Evolutionary conservation across 2,888 invertebrate genomes (phyloP), one percentile per base, ranked within the genome.

Genomic region (Tinea semifulvella): DNA sequence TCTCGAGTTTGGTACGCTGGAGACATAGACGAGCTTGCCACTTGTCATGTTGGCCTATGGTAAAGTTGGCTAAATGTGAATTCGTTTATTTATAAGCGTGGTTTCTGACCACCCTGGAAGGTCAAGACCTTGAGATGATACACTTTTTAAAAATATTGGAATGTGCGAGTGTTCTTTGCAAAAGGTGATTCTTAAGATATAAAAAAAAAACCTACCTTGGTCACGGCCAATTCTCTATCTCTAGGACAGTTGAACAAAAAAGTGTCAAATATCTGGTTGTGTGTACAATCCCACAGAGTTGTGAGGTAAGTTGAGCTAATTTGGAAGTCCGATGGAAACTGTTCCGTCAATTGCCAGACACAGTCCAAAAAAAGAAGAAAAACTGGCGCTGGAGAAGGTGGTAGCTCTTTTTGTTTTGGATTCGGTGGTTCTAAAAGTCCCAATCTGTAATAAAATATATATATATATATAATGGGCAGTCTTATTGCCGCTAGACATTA

Each of bases 361-460:
- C 95, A 94, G 72, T 98, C 98, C 55, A 98, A 84, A 74, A 94
- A 97, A 42, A 98, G 77, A 39, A 97, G 85, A 66, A 97, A 92
- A 42, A 97, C 81, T 0, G 97, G 97, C 42, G 93, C 88, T 71
- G 91, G 85, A 0, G 58, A 26, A 0, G 57, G 31, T 0, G 57
- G 45, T 0, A 58, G 47, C 53, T 71, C 43, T n/a, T 56, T 27
- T 11, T 73, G 88, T 46, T 86, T 85, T 2, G 79, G 68, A 48
- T 80, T 84, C 44, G 84, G 80, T 17, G 83, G 84, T 1, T 85
- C 65, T 11, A 91, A 85, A 48, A 90, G 89, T 0, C 91, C 91
- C 49, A 91, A 69, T 43, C 92, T 84, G 59, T 47, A 60, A 46
- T 20, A 13, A 28, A 14, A 44, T 31, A 22, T 26, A 14, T 10